Evolutionary conservation across 2,113 vertebrate genomes (phyloP), one percentile per base, ranked within the genome.

Genomic region (Montifringilla adamsi): DNA sequence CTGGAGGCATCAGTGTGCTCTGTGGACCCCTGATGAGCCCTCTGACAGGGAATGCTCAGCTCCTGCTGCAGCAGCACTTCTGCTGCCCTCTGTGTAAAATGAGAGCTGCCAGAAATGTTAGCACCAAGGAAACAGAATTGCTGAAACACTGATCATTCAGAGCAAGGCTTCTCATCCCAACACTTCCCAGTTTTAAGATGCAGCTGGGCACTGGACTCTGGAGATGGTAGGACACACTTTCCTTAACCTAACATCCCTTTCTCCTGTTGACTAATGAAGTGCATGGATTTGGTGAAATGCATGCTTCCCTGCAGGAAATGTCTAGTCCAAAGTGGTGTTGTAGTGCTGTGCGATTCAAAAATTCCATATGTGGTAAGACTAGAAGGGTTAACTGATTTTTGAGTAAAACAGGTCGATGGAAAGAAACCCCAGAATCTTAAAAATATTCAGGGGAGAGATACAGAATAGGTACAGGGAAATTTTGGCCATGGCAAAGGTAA

Each of bases 31-130:
- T 75, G 58, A 16, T 2, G 64, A 93, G 53, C 88, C 27, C 41
- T 75, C 79, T 95, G 95, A 63, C 86, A 84, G 50, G 43, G 88
- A 95, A 94, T 89, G 35, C 41, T 83, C 85, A 95, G 94, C 59
- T 60, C 93, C 89, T 90, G 66, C 91, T 59, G 49, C 78, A 81
- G 82, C 66, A 95, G 85, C 81, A 56, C 92, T 97, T 96, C 94
- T 97, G 94, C 76, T 73, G 70, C 75, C 87, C 93, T 69, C 89
- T 53, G 23, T 94, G 98, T 98, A 98, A 98, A 93, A 90, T 0
- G 95, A 98, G 96, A 98, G 80, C 95, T 90, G 37, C 83, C 93
- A 76, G 82, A 82, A 94, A 94, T 94, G 90, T 94, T 97, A 96
- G 69, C 83, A 6, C 33, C 70, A 62, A 53, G 53, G 74, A 90